Evolutionary conservation across 2,797 vertebrate species (phyloP).

Genomic region (Iguana delicatissima): DNA sequence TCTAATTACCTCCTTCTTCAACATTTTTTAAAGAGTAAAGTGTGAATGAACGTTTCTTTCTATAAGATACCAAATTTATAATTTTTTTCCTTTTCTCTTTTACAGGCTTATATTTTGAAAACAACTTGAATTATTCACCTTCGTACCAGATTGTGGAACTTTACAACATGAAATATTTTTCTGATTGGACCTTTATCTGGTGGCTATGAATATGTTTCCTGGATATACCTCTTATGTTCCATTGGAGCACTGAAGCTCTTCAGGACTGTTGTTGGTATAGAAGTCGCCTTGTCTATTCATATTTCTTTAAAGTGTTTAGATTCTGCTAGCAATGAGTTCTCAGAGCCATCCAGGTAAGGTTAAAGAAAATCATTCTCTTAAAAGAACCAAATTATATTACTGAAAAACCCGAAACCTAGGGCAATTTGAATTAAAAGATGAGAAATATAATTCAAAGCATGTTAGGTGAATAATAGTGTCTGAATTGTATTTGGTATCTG

Average conservation of each 20-base stretch:
- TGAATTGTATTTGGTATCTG: neutral
- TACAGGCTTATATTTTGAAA: slow-evolving; percentile 71
- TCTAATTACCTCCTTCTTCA: neutral
- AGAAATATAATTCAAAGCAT: neutral
- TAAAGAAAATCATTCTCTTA: neutral
- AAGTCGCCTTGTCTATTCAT: slow-evolving; percentile 55
- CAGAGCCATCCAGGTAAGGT: slow-evolving; percentile 84
- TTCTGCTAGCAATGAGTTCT: slow-evolving; percentile 81
- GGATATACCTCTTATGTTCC: slow-evolving; percentile 63
- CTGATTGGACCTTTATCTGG: slow-evolving; percentile 63
- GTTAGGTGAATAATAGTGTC: neutral
- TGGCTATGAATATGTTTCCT: slow-evolving; percentile 60
- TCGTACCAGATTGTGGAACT: slow-evolving; percentile 69
- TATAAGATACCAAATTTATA: slow-evolving; percentile 41
- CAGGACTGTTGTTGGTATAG: slow-evolving; percentile 58
- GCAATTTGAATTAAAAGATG: neutral
- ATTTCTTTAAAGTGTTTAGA: slow-evolving; percentile 57
- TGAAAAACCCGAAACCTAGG: neutral
- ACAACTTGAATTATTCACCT: slow-evolving; percentile 57
- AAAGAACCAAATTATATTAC: neutral
- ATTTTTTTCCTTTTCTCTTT: slow-evolving; percentile 40
- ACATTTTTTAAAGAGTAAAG: neutral
- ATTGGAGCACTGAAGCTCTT: slow-evolving; percentile 67
- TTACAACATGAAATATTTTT: slow-evolving; percentile 63
- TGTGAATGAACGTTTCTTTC: neutral